phyloP scores from a whole-genome alignment of 2,888 invertebrate genomes.

The Dicranocentrus wangi region DNA sequence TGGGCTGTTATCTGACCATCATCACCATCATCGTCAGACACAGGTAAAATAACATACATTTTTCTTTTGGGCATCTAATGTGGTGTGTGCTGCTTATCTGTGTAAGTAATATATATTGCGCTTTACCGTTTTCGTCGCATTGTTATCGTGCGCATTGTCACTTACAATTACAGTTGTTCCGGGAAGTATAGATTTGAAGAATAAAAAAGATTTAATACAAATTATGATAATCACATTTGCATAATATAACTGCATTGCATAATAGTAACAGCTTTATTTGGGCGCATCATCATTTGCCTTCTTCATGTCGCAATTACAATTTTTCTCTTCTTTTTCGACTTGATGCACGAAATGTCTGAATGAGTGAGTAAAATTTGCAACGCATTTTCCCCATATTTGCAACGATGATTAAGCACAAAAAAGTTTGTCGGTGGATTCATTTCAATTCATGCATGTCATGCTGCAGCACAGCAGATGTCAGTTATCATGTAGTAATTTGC shows the following conservation, averaged over 20 bases:
- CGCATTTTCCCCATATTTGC: neutral
- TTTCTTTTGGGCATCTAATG: too few relatives aligned
- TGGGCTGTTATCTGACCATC: too few relatives aligned
- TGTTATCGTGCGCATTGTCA: neutral
- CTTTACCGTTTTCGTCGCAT: too few relatives aligned
- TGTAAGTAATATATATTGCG: too few relatives aligned
- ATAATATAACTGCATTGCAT: neutral
- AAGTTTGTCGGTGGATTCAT: constrained; percentile 33
- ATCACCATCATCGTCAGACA: too few relatives aligned
- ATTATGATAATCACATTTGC: neutral
- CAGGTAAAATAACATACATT: neutral
- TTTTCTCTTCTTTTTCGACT: too few relatives aligned
- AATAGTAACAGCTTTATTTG: neutral
- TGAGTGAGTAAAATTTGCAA: neutral
- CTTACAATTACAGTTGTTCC: neutral
- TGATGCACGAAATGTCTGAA: too few relatives aligned
- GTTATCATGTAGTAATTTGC: constrained; percentile 46
- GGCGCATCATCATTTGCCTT: neutral
- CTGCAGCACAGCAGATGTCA: too few relatives aligned
- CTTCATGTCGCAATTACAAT: constrained; percentile 6
- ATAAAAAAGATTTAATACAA: neutral
- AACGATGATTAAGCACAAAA: neutral
- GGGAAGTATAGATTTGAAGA: neutral
- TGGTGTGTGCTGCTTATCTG: too few relatives aligned
- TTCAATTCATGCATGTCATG: constrained; percentile 39